These are phyloP conservation scores for Oscarella lobularis DNA, from an alignment of 37 sponge, comb jelly and placozoan genomes.

Conservation along the genomic window DNA sequence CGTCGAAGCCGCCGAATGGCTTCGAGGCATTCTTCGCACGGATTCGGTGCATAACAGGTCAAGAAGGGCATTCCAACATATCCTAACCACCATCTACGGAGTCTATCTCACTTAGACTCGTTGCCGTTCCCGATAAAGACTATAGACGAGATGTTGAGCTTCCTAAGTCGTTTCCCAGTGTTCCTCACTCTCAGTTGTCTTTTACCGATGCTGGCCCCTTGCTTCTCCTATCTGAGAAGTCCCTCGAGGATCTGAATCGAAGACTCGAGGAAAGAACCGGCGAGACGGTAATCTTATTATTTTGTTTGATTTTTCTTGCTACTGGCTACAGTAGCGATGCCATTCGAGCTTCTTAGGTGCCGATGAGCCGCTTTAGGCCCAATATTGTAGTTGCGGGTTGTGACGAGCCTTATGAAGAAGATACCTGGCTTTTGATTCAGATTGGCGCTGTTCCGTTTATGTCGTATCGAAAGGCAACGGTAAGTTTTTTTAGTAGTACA, in stretches of 20 bases:
- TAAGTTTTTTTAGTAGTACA: conserved; percentile 18
- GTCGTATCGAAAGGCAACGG: conserved; percentile 31
- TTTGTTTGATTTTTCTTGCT: no score
- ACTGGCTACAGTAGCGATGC: no score
- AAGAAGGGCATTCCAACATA: no score
- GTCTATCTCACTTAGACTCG: conserved; percentile 27
- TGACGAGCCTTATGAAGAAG: conserved; percentile 51
- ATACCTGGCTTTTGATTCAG: conserved; percentile 52
- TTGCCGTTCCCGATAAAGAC: conserved; percentile 12
- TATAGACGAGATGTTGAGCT: conserved; percentile 2
- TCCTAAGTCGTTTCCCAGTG: conserved; percentile 10
- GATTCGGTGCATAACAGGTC: neutral
- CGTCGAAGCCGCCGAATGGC: conserved; percentile 52
- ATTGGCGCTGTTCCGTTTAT: conserved; percentile 53
- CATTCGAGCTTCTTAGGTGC: conserved; percentile 13
- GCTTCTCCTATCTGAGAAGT: conserved; percentile 43
- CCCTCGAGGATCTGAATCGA: conserved; percentile 48
- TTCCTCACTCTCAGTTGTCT: conserved; percentile 19
- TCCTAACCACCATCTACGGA: conserved; percentile 3
- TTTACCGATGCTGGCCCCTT: conserved; percentile 57
- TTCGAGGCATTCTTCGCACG: conserved; percentile 24
- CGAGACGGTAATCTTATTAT: neutral
- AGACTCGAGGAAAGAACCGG: conserved; percentile 24
- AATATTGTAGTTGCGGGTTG: conserved; percentile 67
- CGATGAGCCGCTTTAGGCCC: conserved; percentile 53